Base-by-base conservation (phyloP, 2,113 vertebrate genomes). In the Gnathonemus echidnorhynchus region DNA sequence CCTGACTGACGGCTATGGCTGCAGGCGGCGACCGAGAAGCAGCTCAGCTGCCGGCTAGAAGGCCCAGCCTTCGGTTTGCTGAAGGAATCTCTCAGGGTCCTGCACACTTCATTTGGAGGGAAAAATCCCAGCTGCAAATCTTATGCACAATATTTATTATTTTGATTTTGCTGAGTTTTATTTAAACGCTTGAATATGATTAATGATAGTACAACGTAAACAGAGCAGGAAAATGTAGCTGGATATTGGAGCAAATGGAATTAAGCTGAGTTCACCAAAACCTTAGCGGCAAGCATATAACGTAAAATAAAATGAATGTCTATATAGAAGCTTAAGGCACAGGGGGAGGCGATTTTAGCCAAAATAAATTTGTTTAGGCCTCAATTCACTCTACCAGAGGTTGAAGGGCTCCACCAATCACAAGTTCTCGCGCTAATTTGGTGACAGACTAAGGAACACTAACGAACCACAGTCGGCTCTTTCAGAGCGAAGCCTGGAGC, bases 1-100 rank as follows among this genome's bases (percentile, higher is more conserved):
- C 53, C 90, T 83, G 86, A 42, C 24, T 94, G 90, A 92, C 11
- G 91, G 92, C 88, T 89, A 89, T 94, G 89, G 91, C 92, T 94
- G 39, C 92, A 90, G 92, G 94, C 93, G 92, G 92, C 94, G 93
- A 42, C 74, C 92, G 93, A 91, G 90, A 90, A 94, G 89, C 91
- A 89, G 0, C 8, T 86, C 89, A 91, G 91, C 92, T 91, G 90
- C 3, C 2, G 2, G 42, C 83, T 9, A n/a, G 3, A 48, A 45
- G 21, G 9, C 45, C 13, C 31, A 35, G 5, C 74, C 74, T 42
- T 19, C 6, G 5, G 3, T 42, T 42, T 42, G 31, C 35, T 39
- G 35, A 42, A 39, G 74, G 6, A 42, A 7, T 17, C 17, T 1
- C 74, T 80, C 74, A 19, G 39, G 13, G 74, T 39, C 15, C 66